A percentile compares a stretch with the other conserved stretches of the same genome.
phyloP scores from a whole-genome alignment of 1,140 invertebrate genomes.

The Mya arenaria region DNA sequence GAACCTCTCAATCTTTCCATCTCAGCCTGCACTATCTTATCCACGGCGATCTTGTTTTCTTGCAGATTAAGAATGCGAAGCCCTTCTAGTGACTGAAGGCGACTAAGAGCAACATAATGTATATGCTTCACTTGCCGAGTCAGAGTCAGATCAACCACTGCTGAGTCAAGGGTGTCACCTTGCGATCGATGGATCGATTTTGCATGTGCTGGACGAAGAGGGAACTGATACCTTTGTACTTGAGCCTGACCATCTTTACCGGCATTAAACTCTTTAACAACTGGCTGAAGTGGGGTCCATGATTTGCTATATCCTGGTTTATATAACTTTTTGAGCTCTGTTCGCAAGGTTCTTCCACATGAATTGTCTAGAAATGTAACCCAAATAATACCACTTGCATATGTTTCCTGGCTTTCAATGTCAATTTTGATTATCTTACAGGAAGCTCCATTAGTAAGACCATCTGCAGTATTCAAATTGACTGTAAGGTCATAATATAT shows the following conservation, averaged over 20 bases:
- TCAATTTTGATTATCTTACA: slow-evolving; percentile 33
- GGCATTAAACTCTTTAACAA: slow-evolving; percentile 2
- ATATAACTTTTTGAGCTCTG: not conserved
- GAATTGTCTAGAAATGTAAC: slow-evolving; percentile 26
- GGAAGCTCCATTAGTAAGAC: slow-evolving; percentile 32
- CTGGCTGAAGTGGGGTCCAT: slow-evolving; percentile 34
- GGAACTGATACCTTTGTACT: slow-evolving; percentile 27
- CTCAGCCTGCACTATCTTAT: slow-evolving; percentile 18
- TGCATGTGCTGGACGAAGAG: slow-evolving; percentile 26
- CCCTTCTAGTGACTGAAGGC: not conserved
- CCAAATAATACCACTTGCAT: not conserved
- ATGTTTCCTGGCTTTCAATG: not conserved
- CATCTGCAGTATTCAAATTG: slow-evolving; percentile 26
- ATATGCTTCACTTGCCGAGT: slow-evolving; percentile 22
- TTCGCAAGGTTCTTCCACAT: not conserved
- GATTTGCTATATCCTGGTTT: not conserved
- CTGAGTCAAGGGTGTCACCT: slow-evolving; percentile 28
- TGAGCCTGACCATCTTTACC: slow-evolving; percentile 31
- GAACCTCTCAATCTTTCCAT: slow-evolving; percentile 18
- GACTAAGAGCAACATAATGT: slow-evolving; percentile 43
- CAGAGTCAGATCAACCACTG: slow-evolving; percentile 20
- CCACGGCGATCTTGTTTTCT: slow-evolving; percentile 25
- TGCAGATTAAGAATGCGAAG: slow-evolving; percentile 20
- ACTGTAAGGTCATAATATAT: slow-evolving; percentile 31
- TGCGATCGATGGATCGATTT: slow-evolving; percentile 38